Evolutionary conservation across 2,797 vertebrate genomes (phyloP), one percentile per base, ranked within the genome.

Genomic region (Smutsia gigantea): DNA sequence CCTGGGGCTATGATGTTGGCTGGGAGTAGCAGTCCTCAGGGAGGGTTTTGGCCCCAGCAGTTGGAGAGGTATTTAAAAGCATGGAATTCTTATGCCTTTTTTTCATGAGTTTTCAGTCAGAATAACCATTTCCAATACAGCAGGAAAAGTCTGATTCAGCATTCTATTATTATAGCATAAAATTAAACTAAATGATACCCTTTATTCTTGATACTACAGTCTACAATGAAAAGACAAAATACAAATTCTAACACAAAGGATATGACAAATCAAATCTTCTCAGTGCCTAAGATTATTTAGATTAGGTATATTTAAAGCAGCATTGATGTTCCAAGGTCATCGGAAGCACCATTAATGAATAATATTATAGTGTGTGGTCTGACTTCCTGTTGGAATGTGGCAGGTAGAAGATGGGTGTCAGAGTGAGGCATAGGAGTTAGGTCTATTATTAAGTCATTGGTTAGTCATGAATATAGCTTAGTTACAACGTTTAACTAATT

Each of bases 211-310:
- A 84, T 63, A 21, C 31, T 53, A 17, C 4, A 25, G n/a, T 69
- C 64, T 87, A 75, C 14, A 59, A 15, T 75, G 77, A 93, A 87
- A 85, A 90, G 23, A 53, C 5, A 46, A 53, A 74, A 27, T 23
- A 55, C 15, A 93, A 57, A 93, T 25, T 88, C 9, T 82, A 86
- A 94, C 25, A 18, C n/a, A 71, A 7, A 66, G 69, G 63, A 63
- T 84, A 53, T 55, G 39, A 8, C 29, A 46, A 96, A 90, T 18
- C 15, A 86, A 42, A 51, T 82, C 12, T 85, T 84, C 89, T 89
- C 61, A 71, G 34, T 92, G n/a, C 49, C 39, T 83, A 86, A 87
- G 69, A 57, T 75, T 46, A 46, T 95, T 96, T 68, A 84, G 79
- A 31, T 81, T 81, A 91, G 53, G 13, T 13, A 64, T 85, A 21